Conservation (phyloP, 1,140 invertebrate species). For the Trachelipus rathkii region DNA sequence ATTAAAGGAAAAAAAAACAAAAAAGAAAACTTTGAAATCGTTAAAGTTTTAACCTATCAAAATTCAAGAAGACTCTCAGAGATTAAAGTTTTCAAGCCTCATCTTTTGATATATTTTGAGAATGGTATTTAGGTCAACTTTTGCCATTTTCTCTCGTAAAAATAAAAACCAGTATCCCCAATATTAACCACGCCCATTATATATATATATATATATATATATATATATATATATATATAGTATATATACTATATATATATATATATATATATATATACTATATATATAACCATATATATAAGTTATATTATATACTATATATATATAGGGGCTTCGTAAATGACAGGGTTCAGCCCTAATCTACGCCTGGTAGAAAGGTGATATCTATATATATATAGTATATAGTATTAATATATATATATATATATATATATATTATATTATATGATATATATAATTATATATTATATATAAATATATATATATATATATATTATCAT, state of each 20-base stretch:
- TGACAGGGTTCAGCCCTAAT: too few species aligned
- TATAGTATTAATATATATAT: too few species aligned
- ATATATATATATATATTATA: too few species aligned
- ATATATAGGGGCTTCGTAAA: too few species aligned
- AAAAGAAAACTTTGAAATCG: neutral
- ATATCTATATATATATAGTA: too few species aligned
- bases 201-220: constrained; percentile 15
- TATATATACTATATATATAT: constrained; percentile 1
- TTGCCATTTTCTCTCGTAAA: neutral
- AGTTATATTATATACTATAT: neutral
- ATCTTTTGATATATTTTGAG: neutral
- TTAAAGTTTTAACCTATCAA: neutral
- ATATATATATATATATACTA: constrained; percentile 1
- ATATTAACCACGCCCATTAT: constrained; percentile 4
- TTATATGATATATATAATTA: too few species aligned
- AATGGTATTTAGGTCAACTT: neutral
- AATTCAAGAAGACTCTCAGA: neutral
- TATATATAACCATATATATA: neutral
- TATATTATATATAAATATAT: too few species aligned
- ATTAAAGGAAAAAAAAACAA: too few species aligned
- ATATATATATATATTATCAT: too few species aligned
- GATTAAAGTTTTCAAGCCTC: constrained; percentile 1
- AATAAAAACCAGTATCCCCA: neutral
- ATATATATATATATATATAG: constrained; percentile 9
- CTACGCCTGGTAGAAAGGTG: too few species aligned